Base-by-base conservation (phyloP, 1,140 invertebrate genomes). In the Hesperophylax magnus region DNA sequence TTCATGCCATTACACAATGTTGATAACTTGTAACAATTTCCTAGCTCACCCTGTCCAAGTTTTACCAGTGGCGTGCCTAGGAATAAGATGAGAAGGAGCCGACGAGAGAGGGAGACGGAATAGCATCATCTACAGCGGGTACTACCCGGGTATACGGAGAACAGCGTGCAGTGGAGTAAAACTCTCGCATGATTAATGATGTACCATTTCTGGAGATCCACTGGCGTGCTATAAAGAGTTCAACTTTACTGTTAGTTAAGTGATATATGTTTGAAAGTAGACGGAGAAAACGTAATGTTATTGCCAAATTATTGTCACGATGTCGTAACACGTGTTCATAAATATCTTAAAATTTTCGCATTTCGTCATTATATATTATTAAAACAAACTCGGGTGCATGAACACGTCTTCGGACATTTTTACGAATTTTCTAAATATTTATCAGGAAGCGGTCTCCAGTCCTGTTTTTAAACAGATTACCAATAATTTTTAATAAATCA, bases 131-230 rank as follows among this genome's bases (percentile, higher is more conserved):
- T 56, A 72, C 47, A 72, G 47, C 47, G 54, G 54, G 65, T 47
- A 47, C 17, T 53, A 53, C 24, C 39, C 11, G 17, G 39, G 78
- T 61, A 60, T 77, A 52, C 60, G 75, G 52, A 78, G 77, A 63
- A 61, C 76, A 78, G 75, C 77, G 81, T 82, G 78, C 82, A 83
- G 80, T 79, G 39, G 71, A 78, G 79, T 81, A 81, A 83, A 83
- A 83, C 82, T 83, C 82, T 67, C 78, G 78, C 82, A 79, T 83
- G 82, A 83, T 83, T 83, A 83, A 83, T 83, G 82, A 69, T 80
- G 39, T 56, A 58, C 39, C 77, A 78, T 72, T 54, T 72, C 69
- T 72, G 69, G 69, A 24, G 8, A 18, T 18, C 15, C 47, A 72
- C 20, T 39, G 69, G 69, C 69, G 69, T 53, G 14, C 20, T 14